phyloP scores from a whole-genome alignment of 92 coral and sea anemone species.

The Epizoanthus scotinus region DNA sequence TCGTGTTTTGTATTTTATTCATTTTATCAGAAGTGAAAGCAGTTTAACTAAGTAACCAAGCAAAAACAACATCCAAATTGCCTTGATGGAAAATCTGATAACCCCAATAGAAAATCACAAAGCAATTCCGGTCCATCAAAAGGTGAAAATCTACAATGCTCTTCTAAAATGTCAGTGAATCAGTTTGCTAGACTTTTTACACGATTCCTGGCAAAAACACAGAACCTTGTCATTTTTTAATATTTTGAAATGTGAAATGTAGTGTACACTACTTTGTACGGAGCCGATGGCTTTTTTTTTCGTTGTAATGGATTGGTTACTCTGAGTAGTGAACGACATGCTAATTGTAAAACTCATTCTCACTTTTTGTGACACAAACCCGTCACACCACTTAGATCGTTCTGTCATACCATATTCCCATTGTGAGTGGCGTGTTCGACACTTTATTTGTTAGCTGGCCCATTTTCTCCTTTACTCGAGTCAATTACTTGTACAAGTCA shows the following conservation, averaged over 20 bases:
- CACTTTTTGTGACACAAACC: slow-evolving; percentile 25
- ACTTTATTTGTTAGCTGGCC: slow-evolving; percentile 34
- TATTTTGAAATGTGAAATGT: not conserved
- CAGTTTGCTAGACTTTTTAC: slow-evolving; percentile 25
- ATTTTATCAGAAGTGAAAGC: slow-evolving; percentile 31
- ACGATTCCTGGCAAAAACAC: not conserved
- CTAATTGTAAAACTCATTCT: slow-evolving; percentile 22
- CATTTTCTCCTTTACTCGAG: slow-evolving; percentile 36
- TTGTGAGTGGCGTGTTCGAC: slow-evolving; percentile 35
- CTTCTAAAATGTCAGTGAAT: slow-evolving; percentile 30
- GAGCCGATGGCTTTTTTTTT: no score
- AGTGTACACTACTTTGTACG: not conserved
- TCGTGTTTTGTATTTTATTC: not conserved
- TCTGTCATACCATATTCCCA: slow-evolving; percentile 28
- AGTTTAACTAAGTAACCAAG: slow-evolving; percentile 40
- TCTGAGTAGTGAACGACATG: slow-evolving; percentile 1
- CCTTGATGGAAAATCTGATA: slow-evolving; percentile 44
- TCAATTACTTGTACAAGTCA: slow-evolving; percentile 38
- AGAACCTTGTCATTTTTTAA: not conserved
- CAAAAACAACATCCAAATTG: slow-evolving; percentile 39
- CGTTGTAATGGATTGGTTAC: no score
- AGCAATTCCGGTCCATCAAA: slow-evolving; percentile 38
- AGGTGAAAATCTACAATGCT: not conserved
- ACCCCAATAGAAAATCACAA: slow-evolving; percentile 39
- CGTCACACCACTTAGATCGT: slow-evolving; percentile 22